phyloP scores from a whole-genome alignment of 2,888 invertebrate species.

The Heliconius aoede region DNA sequence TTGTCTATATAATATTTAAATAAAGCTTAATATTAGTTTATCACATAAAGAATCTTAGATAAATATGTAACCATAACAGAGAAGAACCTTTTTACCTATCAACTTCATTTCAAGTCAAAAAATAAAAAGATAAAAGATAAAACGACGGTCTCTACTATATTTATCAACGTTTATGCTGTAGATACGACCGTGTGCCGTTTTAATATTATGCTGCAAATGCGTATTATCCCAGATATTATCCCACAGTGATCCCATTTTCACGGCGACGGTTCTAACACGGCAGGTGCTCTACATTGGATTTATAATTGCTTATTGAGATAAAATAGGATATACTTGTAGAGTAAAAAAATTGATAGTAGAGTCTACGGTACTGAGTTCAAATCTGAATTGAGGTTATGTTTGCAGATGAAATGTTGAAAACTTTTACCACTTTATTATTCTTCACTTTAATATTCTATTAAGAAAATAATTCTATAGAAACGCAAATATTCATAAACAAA shows the following conservation, averaged over 20 bases:
- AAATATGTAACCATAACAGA: neutral
- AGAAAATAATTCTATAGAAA: too few species aligned
- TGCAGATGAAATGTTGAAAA: too few species aligned
- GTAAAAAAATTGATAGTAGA: neutral
- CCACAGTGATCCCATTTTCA: slow-evolving; percentile 19
- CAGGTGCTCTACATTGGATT: slow-evolving; percentile 13
- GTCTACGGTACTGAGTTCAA: too few species aligned
- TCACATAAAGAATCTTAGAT: neutral
- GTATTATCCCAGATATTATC: slow-evolving; percentile 32
- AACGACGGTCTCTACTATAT: neutral
- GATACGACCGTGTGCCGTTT: slow-evolving; percentile 21
- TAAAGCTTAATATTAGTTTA: too few species aligned
- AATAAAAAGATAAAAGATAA: neutral
- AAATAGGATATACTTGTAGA: neutral
- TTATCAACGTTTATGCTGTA: slow-evolving; percentile 16
- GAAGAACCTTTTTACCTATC: neutral
- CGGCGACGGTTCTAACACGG: slow-evolving; percentile 1
- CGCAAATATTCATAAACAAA: too few species aligned
- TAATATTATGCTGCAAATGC: slow-evolving; percentile 26
- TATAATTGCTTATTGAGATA: slow-evolving; percentile 8
- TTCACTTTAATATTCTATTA: too few species aligned
- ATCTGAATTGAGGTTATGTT: too few species aligned
- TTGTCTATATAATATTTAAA: too few species aligned
- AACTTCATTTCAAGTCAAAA: neutral
- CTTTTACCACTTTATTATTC: neutral